Percentiles rank a stretch among this genome's conserved stretches.
phyloP scores from a whole-genome alignment of 2,113 vertebrate species.

The Clarias magur region DNA sequence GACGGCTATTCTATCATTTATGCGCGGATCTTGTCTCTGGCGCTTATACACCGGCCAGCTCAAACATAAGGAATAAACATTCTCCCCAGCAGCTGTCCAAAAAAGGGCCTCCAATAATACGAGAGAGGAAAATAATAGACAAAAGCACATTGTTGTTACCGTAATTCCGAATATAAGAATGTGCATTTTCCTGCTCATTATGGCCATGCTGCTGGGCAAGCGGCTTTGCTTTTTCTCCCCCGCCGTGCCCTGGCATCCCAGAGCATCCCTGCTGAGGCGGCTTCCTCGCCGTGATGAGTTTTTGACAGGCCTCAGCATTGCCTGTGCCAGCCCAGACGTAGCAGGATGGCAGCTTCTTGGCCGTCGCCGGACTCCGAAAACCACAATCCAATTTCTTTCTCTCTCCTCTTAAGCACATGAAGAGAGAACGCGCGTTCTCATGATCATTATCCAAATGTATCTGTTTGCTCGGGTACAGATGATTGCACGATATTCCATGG shows the following conservation, averaged over 20 bases:
- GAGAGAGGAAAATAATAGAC: slow-evolving; percentile 52
- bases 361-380: slow-evolving; percentile 62
- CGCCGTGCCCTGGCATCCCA: slow-evolving; percentile 70
- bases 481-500: slow-evolving; percentile 58
- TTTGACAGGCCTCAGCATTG: slow-evolving; percentile 77
- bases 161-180: slow-evolving; percentile 74
- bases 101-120: slow-evolving; percentile 41
- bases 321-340: slow-evolving; percentile 75
- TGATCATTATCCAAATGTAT: slow-evolving; percentile 73
- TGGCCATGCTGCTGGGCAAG: slow-evolving; percentile 68
- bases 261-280: slow-evolving; percentile 71
- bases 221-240: slow-evolving; percentile 72
- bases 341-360: slow-evolving; percentile 81
- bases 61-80: slow-evolving; percentile 20
- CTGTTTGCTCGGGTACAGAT: slow-evolving; percentile 65
- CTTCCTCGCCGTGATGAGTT: slow-evolving; percentile 79
- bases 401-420: slow-evolving; percentile 49
- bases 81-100: slow-evolving; percentile 14
- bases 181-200: slow-evolving; percentile 73
- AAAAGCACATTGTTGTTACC: slow-evolving; percentile 72
- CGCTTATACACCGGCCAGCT: background rate
- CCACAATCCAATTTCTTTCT: slow-evolving; percentile 61
- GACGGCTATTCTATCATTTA: slow-evolving; percentile 32
- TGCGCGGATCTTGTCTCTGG: slow-evolving; percentile 32
- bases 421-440: slow-evolving; percentile 56